These are phyloP conservation scores for Melanotaenia parkinsoni DNA, from an alignment of 2,797 vertebrate species.

Conservation along the genomic window DNA sequence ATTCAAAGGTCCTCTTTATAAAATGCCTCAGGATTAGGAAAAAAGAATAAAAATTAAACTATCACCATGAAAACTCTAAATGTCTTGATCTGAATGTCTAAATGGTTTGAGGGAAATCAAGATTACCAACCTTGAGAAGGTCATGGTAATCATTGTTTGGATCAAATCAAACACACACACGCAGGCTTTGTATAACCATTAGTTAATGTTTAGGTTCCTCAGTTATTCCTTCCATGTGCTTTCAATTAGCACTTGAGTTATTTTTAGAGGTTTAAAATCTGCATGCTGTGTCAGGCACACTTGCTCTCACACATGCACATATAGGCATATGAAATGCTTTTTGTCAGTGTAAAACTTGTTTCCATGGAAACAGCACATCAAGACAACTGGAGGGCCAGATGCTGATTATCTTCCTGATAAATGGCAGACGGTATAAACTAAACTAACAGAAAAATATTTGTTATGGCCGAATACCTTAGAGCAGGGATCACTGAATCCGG, in stretches of 20 bases:
- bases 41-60: background rate
- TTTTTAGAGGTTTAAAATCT: slow-evolving; percentile 43
- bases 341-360: slow-evolving; percentile 48
- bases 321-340: slow-evolving; percentile 17
- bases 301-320: background rate
- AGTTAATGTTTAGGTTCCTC: slow-evolving; percentile 60
- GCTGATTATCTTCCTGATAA: slow-evolving; percentile 7
- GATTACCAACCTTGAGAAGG: slow-evolving; percentile 44
- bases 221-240: slow-evolving; percentile 11
- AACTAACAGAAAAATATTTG: too few relatives aligned
- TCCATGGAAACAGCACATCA: slow-evolving; percentile 67
- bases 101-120: slow-evolving; percentile 9
- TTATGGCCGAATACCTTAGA: too few relatives aligned
- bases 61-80: slow-evolving; percentile 1
- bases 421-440: too few relatives aligned
- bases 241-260: slow-evolving; percentile 50
- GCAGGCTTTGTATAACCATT: slow-evolving; percentile 5
- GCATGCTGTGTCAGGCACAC: slow-evolving; percentile 18
- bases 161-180: background rate
- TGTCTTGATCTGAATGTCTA: background rate
- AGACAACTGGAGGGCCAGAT: slow-evolving; percentile 19
- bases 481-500: too few relatives aligned
- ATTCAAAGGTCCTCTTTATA: slow-evolving; percentile 5
- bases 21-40: background rate
- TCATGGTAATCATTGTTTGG: slow-evolving; percentile 62